A percentile compares a stretch with the other conserved stretches of the same genome.
These are phyloP conservation scores for Psix sp. DNA, from an alignment of 1,140 invertebrate genomes.

Conservation along the genomic window DNA sequence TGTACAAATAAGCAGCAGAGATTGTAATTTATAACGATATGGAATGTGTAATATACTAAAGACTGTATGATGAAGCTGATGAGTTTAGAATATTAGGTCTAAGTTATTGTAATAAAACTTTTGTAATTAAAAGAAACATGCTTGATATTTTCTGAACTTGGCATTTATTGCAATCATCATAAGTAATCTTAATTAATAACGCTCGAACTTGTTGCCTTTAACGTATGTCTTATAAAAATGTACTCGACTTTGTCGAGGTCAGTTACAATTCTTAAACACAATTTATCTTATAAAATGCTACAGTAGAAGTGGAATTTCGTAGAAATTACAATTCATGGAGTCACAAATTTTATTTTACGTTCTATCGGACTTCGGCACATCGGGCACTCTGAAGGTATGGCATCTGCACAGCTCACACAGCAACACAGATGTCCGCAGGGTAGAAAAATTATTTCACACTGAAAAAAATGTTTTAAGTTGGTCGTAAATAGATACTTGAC, in stretches of 20 bases:
- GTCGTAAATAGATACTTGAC: too few relatives aligned
- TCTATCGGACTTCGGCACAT: slow-evolving; percentile 85
- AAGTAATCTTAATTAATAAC: too few relatives aligned
- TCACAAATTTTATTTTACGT: slow-evolving; percentile 80
- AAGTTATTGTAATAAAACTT: slow-evolving; percentile 23
- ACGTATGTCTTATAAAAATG: too few relatives aligned
- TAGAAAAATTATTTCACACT: slow-evolving; percentile 87
- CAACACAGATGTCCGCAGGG: slow-evolving; percentile 91
- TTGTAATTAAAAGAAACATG: slow-evolving; percentile 63
- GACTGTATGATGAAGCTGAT: slow-evolving; percentile 20
- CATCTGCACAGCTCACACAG: slow-evolving; percentile 82
- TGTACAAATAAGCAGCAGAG: slow-evolving; percentile 18
- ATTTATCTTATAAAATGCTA: slow-evolving; percentile 31
- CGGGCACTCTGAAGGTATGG: slow-evolving; percentile 82
- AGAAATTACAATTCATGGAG: slow-evolving; percentile 42
- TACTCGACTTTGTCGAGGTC: too few relatives aligned
- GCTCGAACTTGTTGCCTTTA: too few relatives aligned
- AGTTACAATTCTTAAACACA: slow-evolving; percentile 34
- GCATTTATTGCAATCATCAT: too few relatives aligned
- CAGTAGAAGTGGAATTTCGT: slow-evolving; percentile 17
- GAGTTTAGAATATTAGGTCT: slow-evolving; percentile 17
- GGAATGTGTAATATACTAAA: slow-evolving; percentile 12
- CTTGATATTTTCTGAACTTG: background rate
- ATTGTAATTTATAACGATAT: slow-evolving; percentile 22
- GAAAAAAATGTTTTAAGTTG: slow-evolving; percentile 71